These are phyloP conservation scores for Erythrocebus patas DNA, from an alignment of 2,113 vertebrate genomes.

Conservation along the genomic window DNA sequence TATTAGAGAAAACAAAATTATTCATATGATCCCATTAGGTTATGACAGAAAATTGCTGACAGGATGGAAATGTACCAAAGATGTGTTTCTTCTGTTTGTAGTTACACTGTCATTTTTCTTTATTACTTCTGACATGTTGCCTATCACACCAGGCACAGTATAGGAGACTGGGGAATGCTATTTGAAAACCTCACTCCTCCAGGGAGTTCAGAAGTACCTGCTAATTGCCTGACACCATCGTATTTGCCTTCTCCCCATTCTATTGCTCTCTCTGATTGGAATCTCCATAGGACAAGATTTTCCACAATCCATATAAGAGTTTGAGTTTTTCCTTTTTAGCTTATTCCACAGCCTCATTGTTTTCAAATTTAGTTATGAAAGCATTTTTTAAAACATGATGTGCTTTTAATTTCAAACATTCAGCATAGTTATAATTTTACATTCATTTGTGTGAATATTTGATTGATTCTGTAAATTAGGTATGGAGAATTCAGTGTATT, in stretches of 20 bases:
- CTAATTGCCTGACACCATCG: conserved; percentile 7
- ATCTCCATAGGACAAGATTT: neutral
- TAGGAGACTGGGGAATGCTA: neutral
- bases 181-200: conserved; percentile 15
- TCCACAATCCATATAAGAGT: neutral
- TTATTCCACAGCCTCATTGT: neutral
- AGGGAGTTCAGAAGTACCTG: conserved; percentile 37
- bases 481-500: neutral
- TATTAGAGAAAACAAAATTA: conserved; percentile 81
- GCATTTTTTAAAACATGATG: neutral
- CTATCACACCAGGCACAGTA: conserved; percentile 38
- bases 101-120: conserved; percentile 71
- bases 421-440: neutral
- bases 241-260: neutral
- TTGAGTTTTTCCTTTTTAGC: neutral
- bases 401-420: conserved; percentile 32
- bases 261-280: neutral
- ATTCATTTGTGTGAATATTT: neutral
- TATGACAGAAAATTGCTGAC: conserved; percentile 77
- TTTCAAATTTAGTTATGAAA: conserved; percentile 21
- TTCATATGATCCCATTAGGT: conserved; percentile 78
- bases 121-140: conserved; percentile 66
- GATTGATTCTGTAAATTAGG: neutral
- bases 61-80: conserved; percentile 71
- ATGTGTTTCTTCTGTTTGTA: conserved; percentile 65